Percentiles rank a stretch among this genome's conserved stretches.
Conservation (phyloP, 1,140 invertebrate genomes). For the Acromyrmex heyeri region DNA sequence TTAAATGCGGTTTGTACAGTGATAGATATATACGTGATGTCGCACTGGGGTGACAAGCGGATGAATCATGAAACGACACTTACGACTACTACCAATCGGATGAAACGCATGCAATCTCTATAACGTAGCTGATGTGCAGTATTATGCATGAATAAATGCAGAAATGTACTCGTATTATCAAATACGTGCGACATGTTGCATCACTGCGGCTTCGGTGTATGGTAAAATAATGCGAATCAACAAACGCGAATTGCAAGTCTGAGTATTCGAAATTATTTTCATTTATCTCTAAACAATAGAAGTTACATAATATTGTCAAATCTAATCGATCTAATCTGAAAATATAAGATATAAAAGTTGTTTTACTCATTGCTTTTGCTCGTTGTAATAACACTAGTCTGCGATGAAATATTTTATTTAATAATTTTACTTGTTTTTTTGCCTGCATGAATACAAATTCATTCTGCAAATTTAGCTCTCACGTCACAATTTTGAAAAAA, state of each 20-base stretch:
- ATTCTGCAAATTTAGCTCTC: too few relatives aligned
- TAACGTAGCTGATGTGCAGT: background rate
- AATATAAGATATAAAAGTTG: too few relatives aligned
- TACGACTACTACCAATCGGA: slow-evolving; percentile 43
- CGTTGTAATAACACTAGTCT: too few relatives aligned
- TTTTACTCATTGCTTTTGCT: background rate
- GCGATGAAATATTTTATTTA: too few relatives aligned
- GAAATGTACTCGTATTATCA: slow-evolving; percentile 51
- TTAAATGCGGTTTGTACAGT: slow-evolving; percentile 18
- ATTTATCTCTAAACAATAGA: background rate
- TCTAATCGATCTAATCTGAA: background rate
- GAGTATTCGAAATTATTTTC: background rate
- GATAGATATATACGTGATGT: slow-evolving; percentile 13
- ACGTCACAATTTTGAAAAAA: too few relatives aligned
- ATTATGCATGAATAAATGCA: slow-evolving; percentile 53
- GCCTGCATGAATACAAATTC: too few relatives aligned
- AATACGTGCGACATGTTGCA: slow-evolving; percentile 24
- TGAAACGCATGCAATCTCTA: slow-evolving; percentile 46
- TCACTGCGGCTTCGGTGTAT: background rate
- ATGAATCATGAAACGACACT: slow-evolving; percentile 44
- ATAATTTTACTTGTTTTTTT: too few relatives aligned
- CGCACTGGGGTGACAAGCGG: slow-evolving; percentile 24
- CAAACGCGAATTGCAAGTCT: background rate
- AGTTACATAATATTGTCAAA: background rate
- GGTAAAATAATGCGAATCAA: background rate